Base-by-base conservation (phyloP, 2,888 invertebrate genomes). In the Eupithecia vulgata region DNA sequence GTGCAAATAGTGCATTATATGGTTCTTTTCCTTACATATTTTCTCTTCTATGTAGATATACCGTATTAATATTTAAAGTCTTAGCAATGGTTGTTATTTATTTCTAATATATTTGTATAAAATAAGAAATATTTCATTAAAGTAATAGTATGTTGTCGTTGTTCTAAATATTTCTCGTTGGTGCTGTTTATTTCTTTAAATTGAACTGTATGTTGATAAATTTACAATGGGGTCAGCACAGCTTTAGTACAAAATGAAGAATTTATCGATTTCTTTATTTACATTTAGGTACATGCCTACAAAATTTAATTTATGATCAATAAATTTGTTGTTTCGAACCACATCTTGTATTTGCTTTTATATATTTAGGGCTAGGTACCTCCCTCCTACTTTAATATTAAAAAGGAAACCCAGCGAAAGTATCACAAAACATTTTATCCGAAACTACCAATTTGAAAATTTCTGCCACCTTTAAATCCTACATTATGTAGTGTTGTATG, bases 291-390 rank as follows among this genome's bases (percentile, higher is more conserved):
- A n/a, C 10, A 13, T 15, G 25, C 65, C 65, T 25, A 42, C 25
- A 21, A 37, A 65, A 69, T 30, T 66, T 42, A 61, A 42, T 68
- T 35, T 61, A 67, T 61, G 7, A 70, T 52, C 61, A 79, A 74
- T 78, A 79, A 79, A 78, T 71, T 76, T 78, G 74, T 78, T 79
- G 79, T 76, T 76, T 65, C 71, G 61, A 76, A 70, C n/a, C 40
- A 57, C 21, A 59, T 73, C 65, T 67, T 68, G 40, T 62, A 34
- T 66, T 71, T 65, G 45, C n/a, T 34, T 35, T 37, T 71, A 17
- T 62, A 7, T 30, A 30, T 30, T 30, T 30, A 3, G 4, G 30
- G 30, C 30, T 30, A n/a, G n/a, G n/a, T n/a, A n/a, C n/a, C n/a
- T n/a, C n/a, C n/a, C n/a, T n/a, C n/a, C n/a, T n/a, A n/a, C 30